Conservation (phyloP, 92 coral and sea anemone species). For the Galaxea fascicularis region DNA sequence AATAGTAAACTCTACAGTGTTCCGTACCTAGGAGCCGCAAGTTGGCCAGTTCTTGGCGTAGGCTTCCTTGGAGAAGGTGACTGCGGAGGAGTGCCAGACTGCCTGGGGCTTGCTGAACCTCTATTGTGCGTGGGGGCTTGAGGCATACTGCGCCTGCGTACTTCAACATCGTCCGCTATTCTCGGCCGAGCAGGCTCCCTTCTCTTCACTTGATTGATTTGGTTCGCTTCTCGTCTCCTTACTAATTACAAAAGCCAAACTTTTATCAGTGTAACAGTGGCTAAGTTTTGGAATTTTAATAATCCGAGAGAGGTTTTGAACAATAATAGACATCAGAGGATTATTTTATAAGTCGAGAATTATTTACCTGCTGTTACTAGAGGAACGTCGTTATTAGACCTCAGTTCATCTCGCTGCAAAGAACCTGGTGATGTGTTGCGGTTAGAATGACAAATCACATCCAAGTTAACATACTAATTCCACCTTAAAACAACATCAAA, state of each 20-base stretch:
- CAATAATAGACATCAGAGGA: no score
- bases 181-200: conserved; percentile 37
- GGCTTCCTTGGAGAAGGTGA: conserved; percentile 41
- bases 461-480: neutral
- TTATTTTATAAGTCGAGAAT: neutral
- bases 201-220: conserved; percentile 42
- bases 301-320: neutral
- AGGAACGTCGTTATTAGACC: conserved; percentile 19
- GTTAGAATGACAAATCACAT: neutral
- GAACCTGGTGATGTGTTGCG: conserved; percentile 15
- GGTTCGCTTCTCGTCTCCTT: conserved; percentile 45
- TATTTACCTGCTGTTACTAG: conserved; percentile 39
- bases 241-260: neutral
- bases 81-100: conserved; percentile 24
- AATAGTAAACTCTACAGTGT: neutral
- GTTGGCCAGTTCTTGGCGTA: conserved; percentile 83
- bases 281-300: no score
- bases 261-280: neutral
- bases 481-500: no score
- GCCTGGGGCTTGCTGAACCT: neutral
- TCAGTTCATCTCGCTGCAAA: conserved; percentile 36
- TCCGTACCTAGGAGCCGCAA: conserved; percentile 82
- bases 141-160: conserved; percentile 71
- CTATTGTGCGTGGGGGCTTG: conserved; percentile 51
- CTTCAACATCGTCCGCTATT: conserved; percentile 35